Evolutionary conservation across 2,113 vertebrate species (phyloP).

Genomic region (Petroica traversi): DNA sequence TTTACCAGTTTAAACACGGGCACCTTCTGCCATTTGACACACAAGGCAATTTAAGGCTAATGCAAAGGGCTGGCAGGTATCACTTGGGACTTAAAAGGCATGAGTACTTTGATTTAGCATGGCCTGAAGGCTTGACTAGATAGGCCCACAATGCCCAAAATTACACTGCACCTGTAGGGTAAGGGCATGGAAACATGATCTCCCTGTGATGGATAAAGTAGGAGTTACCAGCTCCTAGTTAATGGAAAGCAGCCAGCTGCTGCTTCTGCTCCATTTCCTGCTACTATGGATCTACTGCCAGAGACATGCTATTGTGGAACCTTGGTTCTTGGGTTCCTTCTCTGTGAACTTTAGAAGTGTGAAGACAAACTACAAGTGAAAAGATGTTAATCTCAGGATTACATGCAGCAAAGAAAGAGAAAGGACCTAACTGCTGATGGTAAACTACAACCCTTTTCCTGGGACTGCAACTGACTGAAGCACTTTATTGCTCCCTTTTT

Average conservation of each 20-base stretch:
- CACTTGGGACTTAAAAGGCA: neutral
- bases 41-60: neutral
- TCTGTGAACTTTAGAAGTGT: neutral
- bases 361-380: neutral
- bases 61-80: neutral
- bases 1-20: neutral
- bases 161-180: neutral
- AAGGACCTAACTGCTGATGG: neutral
- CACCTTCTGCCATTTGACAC: neutral
- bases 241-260: neutral
- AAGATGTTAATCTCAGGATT: neutral
- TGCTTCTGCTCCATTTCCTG: neutral
- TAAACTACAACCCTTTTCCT: neutral
- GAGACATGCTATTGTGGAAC: fast-evolving
- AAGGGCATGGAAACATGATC: fast-evolving
- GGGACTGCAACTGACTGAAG: neutral
- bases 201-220: fast-evolving
- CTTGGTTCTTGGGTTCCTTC: fast-evolving
- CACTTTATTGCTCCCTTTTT: neutral
- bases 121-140: neutral
- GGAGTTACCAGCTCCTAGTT: neutral
- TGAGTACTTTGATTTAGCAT: neutral
- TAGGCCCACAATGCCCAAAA: neutral
- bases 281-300: neutral
- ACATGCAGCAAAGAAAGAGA: neutral